These are phyloP conservation scores for Drosophila triauraria DNA, from an alignment of 1,140 invertebrate species.

Conservation along the genomic window DNA sequence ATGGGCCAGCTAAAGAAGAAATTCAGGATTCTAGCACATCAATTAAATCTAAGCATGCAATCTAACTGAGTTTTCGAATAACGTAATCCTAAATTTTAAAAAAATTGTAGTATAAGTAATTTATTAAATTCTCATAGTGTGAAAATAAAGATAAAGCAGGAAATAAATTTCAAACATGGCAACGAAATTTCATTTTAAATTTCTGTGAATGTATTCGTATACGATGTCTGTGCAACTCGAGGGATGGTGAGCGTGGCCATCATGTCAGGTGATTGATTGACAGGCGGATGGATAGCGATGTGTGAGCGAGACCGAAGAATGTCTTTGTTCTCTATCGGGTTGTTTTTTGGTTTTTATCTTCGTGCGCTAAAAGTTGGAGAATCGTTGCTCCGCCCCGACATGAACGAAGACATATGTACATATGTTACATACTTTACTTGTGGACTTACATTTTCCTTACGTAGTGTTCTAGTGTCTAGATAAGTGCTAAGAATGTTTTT, in stretches of 20 bases:
- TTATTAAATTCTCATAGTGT: no score
- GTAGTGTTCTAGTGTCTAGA: no score
- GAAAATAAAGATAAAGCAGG: no score
- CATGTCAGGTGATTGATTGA: conserved; percentile 84
- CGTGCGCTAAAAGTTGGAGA: conserved; percentile 34
- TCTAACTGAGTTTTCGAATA: no score
- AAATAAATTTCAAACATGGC: no score
- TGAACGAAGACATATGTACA: neutral
- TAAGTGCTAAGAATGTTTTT: no score
- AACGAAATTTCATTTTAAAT: neutral
- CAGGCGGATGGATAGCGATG: conserved; percentile 44
- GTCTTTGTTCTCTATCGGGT: conserved; percentile 2
- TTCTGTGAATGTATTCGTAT: neutral
- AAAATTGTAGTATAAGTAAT: no score
- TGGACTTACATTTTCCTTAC: neutral
- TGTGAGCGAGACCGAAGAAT: conserved; percentile 41
- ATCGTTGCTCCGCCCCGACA: conserved; percentile 52
- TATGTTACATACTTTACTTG: neutral
- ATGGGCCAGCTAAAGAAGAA: no score
- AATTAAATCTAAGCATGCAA: no score
- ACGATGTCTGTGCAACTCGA: conserved; percentile 15
- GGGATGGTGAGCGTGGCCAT: conserved; percentile 67
- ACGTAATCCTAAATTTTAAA: no score
- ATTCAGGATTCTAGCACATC: no score
- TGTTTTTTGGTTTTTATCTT: conserved; percentile 15